Evolutionary conservation across 2,113 vertebrate species (phyloP).

Genomic region (Natator depressus): DNA sequence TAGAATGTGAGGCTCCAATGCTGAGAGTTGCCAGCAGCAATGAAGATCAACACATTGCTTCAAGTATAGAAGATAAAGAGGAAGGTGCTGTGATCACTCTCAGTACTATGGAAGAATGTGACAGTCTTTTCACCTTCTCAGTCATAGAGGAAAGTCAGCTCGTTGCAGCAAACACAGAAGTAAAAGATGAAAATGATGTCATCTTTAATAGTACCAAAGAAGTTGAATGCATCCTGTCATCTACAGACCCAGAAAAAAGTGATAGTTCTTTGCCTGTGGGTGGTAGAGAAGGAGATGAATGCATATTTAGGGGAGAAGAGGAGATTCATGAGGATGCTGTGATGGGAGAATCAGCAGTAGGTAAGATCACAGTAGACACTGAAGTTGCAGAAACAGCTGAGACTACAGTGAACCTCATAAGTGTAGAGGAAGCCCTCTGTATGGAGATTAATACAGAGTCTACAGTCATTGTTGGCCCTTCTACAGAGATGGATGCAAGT

Average conservation of each 20-base stretch:
- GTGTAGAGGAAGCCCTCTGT: background rate
- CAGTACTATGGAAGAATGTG: conserved; percentile 39
- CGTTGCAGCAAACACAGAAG: background rate
- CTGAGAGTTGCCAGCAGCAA: conserved; percentile 34
- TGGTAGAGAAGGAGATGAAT: background rate
- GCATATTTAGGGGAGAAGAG: background rate
- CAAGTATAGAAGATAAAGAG: conserved; percentile 11
- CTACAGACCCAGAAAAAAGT: background rate
- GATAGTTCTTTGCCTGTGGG: background rate
- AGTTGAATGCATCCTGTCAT: conserved; percentile 5
- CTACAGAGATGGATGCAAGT: background rate
- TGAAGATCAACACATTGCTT: conserved; percentile 15
- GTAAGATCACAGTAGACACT: background rate
- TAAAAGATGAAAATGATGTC: background rate
- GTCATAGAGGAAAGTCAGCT: conserved; percentile 37
- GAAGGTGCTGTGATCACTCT: background rate
- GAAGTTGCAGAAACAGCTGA: conserved; percentile 12
- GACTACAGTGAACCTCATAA: conserved; percentile 1
- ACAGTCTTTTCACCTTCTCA: background rate
- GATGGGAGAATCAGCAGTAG: background rate
- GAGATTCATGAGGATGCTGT: background rate
- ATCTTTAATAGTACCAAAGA: background rate
- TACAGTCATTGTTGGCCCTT: background rate
- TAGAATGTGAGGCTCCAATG: conserved; percentile 33
- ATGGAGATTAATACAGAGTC: background rate